phyloP scores from a whole-genome alignment of 1,140 invertebrate genomes.

The Anastatus disparis region DNA sequence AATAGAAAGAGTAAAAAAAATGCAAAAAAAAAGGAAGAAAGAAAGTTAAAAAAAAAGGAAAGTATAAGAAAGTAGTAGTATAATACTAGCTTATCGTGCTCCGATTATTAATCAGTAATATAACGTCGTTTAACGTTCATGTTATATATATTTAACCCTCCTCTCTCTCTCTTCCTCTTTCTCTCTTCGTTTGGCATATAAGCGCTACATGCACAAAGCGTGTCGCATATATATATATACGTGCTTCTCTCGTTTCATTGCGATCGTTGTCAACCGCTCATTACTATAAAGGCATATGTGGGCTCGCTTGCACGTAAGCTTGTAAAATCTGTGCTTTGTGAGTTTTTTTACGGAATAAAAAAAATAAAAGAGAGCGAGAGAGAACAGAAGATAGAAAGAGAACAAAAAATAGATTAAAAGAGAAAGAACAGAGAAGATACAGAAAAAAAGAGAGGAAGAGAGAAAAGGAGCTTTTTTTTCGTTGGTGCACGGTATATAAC shows the following conservation, averaged over 20 bases:
- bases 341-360: conserved; percentile 11
- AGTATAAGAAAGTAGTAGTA: not conserved
- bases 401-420: no score
- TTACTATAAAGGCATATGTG: conserved; percentile 1
- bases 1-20: not conserved
- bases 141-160: not conserved
- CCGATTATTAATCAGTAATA: conserved; percentile 30
- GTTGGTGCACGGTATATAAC: not conserved
- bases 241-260: conserved; percentile 4
- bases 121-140: conserved; percentile 30
- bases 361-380: not conserved
- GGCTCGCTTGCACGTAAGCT: conserved; percentile 13
- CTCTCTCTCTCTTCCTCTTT: no score
- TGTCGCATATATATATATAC: conserved; percentile 17
- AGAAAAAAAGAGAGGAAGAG: not conserved
- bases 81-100: not conserved
- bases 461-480: conserved; percentile 24
- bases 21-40: no score
- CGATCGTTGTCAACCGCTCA: conserved; percentile 34
- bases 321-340: conserved; percentile 32
- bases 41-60: not conserved
- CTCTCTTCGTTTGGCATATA: no score
- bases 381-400: not conserved
- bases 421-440: no score
- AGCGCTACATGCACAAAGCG: conserved; percentile 8